Percentiles rank a stretch among this genome's conserved stretches.
Evolutionary conservation across 1,140 invertebrate species (phyloP).

Genomic region (Papilio machaon): DNA sequence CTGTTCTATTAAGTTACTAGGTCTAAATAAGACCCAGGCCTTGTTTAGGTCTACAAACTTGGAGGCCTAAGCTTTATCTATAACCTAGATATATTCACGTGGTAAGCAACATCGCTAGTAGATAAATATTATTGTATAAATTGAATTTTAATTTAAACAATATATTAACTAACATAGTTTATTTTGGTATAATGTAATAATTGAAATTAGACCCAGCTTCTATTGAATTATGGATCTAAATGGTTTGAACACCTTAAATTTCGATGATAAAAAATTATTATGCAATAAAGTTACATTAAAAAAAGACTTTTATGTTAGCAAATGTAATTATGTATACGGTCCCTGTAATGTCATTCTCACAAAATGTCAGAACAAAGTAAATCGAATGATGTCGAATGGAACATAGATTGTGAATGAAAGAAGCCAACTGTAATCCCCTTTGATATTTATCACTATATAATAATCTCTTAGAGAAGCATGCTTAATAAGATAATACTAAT

Average conservation of each 20-base stretch:
- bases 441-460: not conserved
- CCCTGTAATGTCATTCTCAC: too few species aligned
- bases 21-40: too few species aligned
- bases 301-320: too few species aligned
- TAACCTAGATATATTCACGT: too few species aligned
- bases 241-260: too few species aligned
- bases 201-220: not conserved
- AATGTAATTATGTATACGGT: too few species aligned
- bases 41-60: too few species aligned
- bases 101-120: too few species aligned
- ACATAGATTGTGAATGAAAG: not conserved
- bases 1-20: too few species aligned
- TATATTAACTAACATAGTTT: not conserved
- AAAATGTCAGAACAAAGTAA: not conserved
- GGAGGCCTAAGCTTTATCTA: too few species aligned
- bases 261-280: too few species aligned
- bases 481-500: not conserved
- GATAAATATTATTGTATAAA: not conserved
- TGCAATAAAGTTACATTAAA: too few species aligned
- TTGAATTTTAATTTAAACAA: not conserved
- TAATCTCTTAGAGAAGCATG: not conserved
- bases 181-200: not conserved
- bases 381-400: not conserved
- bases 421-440: not conserved
- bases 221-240: not conserved